A percentile compares a stretch with the other conserved stretches of the same genome.
Conservation (phyloP, 2,113 vertebrate genomes). For the Stegostoma tigrinum region DNA sequence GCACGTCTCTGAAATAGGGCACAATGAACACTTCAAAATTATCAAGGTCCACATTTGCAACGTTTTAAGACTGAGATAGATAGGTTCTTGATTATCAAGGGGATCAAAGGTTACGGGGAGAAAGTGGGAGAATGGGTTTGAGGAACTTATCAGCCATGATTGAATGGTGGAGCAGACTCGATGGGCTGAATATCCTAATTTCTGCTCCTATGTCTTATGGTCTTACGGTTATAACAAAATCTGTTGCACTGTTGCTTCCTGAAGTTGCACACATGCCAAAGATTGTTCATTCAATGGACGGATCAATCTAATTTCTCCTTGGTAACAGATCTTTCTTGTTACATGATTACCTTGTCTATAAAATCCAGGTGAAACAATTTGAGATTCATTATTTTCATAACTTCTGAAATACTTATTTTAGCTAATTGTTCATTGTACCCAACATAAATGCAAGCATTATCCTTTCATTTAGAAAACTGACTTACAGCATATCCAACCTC, state of each 20-base stretch:
- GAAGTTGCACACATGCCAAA: background rate
- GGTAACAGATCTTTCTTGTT: background rate
- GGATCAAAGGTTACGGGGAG: too few relatives aligned
- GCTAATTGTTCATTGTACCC: background rate
- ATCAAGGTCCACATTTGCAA: background rate
- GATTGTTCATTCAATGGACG: background rate
- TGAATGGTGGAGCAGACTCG: too few relatives aligned
- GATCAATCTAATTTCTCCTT: background rate
- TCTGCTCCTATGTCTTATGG: too few relatives aligned
- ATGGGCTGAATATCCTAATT: too few relatives aligned
- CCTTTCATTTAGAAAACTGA: background rate
- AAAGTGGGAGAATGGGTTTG: too few relatives aligned
- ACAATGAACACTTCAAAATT: background rate
- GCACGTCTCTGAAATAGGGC: background rate
- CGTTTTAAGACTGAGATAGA: too few relatives aligned
- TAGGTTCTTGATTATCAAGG: too few relatives aligned
- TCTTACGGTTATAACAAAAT: background rate
- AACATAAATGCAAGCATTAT: background rate
- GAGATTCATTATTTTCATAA: background rate
- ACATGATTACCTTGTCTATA: background rate
- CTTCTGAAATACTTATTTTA: background rate
- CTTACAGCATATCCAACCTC: background rate
- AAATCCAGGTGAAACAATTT: background rate
- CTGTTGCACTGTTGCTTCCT: background rate
- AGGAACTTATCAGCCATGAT: too few relatives aligned